phyloP scores from a whole-genome alignment of 2,888 invertebrate species.

The Crematogaster levior region DNA sequence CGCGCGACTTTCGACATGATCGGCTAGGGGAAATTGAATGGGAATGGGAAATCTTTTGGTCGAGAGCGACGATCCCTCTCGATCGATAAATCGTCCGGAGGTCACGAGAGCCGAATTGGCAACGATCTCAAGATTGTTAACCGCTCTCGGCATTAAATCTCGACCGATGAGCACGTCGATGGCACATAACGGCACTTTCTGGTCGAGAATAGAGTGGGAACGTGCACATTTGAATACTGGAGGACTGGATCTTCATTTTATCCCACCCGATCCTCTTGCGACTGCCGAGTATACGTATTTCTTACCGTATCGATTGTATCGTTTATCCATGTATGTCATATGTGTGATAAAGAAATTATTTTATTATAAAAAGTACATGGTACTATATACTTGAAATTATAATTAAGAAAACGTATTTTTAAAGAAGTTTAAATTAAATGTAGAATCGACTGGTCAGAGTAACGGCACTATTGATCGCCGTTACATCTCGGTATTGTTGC shows the following conservation, averaged over 20 bases:
- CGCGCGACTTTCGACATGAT: constrained; percentile 55
- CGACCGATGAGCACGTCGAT: constrained; percentile 45
- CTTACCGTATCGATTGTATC: not conserved
- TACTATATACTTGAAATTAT: not conserved
- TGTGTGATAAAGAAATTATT: not conserved
- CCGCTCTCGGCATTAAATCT: constrained; percentile 46
- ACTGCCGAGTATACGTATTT: not conserved
- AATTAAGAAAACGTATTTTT: not conserved
- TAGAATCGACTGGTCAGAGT: not conserved
- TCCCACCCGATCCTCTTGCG: not conserved
- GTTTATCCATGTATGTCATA: not conserved
- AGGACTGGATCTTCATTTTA: constrained; percentile 26
- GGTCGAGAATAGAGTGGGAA: constrained; percentile 9
- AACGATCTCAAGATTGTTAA: constrained; percentile 62
- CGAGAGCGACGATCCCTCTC: constrained; percentile 47
- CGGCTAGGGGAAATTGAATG: constrained; percentile 6
- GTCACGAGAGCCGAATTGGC: constrained; percentile 66
- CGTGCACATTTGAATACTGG: constrained; percentile 41
- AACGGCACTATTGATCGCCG: constrained; percentile 26
- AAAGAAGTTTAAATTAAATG: not conserved
- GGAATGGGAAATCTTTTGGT: constrained; percentile 59
- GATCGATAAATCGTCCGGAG: constrained; percentile 57
- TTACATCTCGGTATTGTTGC: constrained; percentile 34
- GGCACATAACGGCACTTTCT: constrained; percentile 31
- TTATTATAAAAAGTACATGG: not conserved